Evolutionary conservation across 23 tunicate genomes (phyloP).

Genomic region (Oikopleura dioica): DNA sequence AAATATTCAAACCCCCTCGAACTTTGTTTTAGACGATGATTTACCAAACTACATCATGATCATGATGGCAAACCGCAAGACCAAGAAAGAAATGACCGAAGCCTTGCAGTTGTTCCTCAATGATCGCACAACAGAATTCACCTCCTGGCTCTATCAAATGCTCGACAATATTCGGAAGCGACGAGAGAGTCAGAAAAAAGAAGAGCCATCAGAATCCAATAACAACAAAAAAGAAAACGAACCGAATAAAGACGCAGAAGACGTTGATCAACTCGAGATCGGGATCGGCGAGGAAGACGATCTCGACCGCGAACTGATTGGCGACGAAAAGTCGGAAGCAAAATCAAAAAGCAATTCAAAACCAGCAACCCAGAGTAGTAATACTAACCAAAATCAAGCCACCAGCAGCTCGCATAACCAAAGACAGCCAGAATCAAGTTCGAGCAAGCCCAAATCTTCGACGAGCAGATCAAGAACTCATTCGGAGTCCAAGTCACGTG

Average conservation of each 20-base stretch:
- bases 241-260: neutral
- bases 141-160: slow-evolving; percentile 63
- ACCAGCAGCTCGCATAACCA: too few relatives aligned
- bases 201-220: neutral
- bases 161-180: slow-evolving; percentile 17
- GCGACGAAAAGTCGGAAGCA: too few relatives aligned
- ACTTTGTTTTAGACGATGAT: slow-evolving; percentile 23
- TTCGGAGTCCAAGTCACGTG: too few relatives aligned
- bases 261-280: neutral
- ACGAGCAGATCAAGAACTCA: too few relatives aligned
- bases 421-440: neutral
- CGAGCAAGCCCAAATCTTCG: too few relatives aligned
- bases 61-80: slow-evolving; percentile 77
- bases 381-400: too few relatives aligned
- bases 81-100: slow-evolving; percentile 56
- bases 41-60: slow-evolving; percentile 92
- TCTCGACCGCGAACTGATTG: neutral
- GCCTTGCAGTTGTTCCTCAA: slow-evolving; percentile 54
- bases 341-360: too few relatives aligned
- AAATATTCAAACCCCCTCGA: too few relatives aligned
- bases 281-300: neutral
- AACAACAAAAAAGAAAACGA: neutral
- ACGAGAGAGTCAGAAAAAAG: slow-evolving; percentile 4
- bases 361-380: too few relatives aligned
- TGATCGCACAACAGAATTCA: slow-evolving; percentile 31